Percentiles rank a stretch among this genome's conserved stretches.
Evolutionary conservation across 2,888 invertebrate genomes (phyloP).

Genomic region (Julus scandinavius): DNA sequence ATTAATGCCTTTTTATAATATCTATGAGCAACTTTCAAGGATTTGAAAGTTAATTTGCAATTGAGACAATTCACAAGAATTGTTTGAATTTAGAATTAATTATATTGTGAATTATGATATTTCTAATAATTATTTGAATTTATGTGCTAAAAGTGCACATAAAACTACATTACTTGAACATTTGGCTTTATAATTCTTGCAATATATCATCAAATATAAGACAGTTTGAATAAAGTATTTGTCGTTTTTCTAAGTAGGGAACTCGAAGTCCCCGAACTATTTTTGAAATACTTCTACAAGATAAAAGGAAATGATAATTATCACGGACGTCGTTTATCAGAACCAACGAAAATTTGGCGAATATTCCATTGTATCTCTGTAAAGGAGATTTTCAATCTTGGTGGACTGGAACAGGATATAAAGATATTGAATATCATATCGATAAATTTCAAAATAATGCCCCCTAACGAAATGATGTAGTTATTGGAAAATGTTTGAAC

Average conservation of each 20-base stretch:
- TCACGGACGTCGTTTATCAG: not conserved
- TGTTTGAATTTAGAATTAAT: too few species aligned
- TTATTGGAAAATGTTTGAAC: not conserved
- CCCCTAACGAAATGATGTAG: not conserved
- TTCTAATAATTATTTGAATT: too few species aligned
- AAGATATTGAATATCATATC: not conserved
- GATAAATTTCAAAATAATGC: not conserved
- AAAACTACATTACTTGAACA: not conserved
- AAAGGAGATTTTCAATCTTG: not conserved
- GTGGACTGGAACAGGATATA: not conserved
- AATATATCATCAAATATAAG: not conserved
- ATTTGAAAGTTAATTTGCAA: too few species aligned
- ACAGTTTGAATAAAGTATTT: not conserved
- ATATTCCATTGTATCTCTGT: not conserved
- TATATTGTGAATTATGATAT: too few species aligned
- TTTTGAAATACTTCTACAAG: slow-evolving; percentile 9
- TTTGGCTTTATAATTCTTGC: not conserved
- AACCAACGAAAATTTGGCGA: not conserved
- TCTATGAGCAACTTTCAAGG: too few species aligned
- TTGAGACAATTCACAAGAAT: too few species aligned
- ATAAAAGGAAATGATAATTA: not conserved
- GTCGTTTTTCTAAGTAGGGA: not conserved
- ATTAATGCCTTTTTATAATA: too few species aligned
- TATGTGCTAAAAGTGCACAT: too few species aligned
- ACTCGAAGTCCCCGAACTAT: not conserved